phyloP scores from a whole-genome alignment of 2,113 vertebrate species.

The Calonectris borealis region DNA sequence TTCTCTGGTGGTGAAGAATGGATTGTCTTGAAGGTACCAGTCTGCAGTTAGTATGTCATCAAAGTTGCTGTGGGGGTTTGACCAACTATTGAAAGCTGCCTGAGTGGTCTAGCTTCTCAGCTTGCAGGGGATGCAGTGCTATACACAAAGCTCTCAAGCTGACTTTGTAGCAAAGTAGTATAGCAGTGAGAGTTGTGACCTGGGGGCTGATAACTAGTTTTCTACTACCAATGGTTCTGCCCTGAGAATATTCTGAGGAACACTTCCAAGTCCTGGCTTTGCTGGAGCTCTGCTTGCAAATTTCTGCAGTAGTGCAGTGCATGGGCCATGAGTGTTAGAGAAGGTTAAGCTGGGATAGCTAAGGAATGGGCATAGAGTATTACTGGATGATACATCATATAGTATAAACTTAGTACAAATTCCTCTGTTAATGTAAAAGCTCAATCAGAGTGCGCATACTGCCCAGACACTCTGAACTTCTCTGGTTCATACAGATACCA shows the following conservation, averaged over 20 bases:
- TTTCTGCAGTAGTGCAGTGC: not conserved
- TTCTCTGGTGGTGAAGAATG: not conserved
- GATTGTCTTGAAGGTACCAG: not conserved
- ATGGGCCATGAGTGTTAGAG: not conserved
- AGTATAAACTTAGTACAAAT: not conserved
- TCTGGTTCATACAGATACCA: not conserved
- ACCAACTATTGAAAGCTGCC: not conserved
- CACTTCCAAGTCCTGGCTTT: not conserved
- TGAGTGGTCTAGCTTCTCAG: not conserved
- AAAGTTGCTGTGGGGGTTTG: not conserved
- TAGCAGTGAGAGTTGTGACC: not conserved
- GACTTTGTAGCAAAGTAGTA: not conserved
- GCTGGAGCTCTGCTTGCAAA: not conserved
- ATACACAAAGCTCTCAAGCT: not conserved
- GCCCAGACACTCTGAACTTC: not conserved
- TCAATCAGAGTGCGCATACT: fast-evolving
- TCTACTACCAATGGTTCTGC: not conserved
- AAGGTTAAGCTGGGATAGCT: not conserved
- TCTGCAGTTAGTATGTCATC: not conserved
- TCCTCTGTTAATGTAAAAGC: not conserved
- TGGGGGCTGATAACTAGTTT: not conserved
- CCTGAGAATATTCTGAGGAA: not conserved
- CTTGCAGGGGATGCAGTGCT: not conserved
- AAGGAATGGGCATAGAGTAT: not conserved
- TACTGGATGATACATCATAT: not conserved